phyloP scores from a whole-genome alignment of 1,140 invertebrate genomes.

The Pollicipes pollicipes region DNA sequence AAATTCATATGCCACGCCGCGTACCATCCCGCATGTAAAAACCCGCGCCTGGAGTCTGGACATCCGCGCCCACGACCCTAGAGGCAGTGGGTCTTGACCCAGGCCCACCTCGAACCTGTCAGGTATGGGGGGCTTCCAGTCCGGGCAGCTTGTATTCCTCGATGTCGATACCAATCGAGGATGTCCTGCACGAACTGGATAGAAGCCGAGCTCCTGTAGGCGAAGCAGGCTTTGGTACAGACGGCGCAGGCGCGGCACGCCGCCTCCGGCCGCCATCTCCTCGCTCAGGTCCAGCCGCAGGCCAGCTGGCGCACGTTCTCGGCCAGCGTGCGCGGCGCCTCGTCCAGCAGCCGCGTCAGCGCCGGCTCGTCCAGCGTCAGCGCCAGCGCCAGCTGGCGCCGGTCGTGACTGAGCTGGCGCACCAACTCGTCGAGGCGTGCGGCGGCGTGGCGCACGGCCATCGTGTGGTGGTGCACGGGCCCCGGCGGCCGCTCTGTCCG shows the following conservation, averaged over 20 bases:
- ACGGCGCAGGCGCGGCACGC: not conserved
- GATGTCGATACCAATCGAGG: not conserved
- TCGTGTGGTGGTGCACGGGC: not conserved
- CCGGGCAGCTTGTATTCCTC: not conserved
- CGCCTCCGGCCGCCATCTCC: not conserved
- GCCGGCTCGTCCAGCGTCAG: not conserved
- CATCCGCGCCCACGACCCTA: no score
- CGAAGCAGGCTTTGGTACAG: not conserved
- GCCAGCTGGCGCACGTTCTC: not conserved
- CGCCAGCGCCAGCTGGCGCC: not conserved
- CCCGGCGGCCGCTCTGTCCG: not conserved
- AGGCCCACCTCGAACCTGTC: not conserved
- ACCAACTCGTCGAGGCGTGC: not conserved
- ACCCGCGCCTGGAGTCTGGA: no score
- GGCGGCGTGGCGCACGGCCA: not conserved
- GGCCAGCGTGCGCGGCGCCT: not conserved
- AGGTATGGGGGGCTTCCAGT: not conserved
- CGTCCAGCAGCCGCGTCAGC: not conserved
- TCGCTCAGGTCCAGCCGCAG: not conserved
- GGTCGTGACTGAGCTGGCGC: not conserved
- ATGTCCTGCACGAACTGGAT: not conserved
- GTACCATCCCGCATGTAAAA: not conserved
- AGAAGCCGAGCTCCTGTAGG: not conserved
- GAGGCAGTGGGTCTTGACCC: not conserved
- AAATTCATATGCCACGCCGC: not conserved